Percentiles rank a stretch among this genome's conserved stretches.
phyloP scores from a whole-genome alignment of 1,140 invertebrate genomes.

The Drosophila sucinea region DNA sequence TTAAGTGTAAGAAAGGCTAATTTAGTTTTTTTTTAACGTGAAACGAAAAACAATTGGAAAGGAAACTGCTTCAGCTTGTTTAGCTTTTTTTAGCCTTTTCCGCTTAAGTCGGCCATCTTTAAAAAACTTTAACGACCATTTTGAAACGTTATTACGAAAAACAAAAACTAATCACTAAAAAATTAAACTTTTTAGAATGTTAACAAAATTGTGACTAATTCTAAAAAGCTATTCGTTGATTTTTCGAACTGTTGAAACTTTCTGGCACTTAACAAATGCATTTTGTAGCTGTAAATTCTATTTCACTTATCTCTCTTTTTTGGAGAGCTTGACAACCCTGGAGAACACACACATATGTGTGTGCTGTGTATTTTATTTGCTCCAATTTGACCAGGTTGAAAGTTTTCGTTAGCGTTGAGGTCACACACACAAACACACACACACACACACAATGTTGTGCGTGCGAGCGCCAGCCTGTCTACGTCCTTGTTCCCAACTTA shows the following conservation, averaged over 20 bases:
- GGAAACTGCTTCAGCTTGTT: neutral
- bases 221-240: too few species aligned
- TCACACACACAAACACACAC: neutral
- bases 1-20: too few species aligned
- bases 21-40: neutral
- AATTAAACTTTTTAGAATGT: too few species aligned
- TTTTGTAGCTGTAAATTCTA: neutral
- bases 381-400: conserved; percentile 16
- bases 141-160: too few species aligned
- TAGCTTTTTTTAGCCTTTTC: neutral
- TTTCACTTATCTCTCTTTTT: conserved; percentile 10
- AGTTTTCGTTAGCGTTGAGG: conserved; percentile 14
- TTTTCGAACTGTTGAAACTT: too few species aligned
- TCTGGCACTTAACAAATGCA: too few species aligned
- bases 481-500: conserved; percentile 35
- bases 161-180: too few species aligned
- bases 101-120: neutral
- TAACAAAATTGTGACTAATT: too few species aligned
- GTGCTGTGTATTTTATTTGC: conserved; percentile 11
- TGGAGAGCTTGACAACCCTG: conserved; percentile 14
- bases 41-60: neutral
- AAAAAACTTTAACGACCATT: too few species aligned
- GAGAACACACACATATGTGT: neutral
- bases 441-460: conserved; percentile 31
- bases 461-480: conserved; percentile 55